phyloP scores from a whole-genome alignment of 2,113 vertebrate genomes.

The Saimiri boliviensis region DNA sequence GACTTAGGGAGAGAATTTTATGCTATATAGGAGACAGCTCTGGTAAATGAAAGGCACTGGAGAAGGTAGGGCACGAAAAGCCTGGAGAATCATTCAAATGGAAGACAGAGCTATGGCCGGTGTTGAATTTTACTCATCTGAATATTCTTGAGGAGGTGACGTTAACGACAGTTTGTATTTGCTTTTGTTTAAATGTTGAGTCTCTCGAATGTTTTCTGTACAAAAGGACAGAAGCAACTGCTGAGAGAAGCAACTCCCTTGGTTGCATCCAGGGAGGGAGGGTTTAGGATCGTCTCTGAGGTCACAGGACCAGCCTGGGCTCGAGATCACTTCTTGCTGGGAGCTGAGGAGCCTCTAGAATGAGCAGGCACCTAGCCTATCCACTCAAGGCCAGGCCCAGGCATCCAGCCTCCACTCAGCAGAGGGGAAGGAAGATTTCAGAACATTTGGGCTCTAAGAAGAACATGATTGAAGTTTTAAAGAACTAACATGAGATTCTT shows the following conservation, averaged over 20 bases:
- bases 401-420: not conserved
- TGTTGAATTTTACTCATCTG: not conserved
- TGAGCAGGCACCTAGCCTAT: not conserved
- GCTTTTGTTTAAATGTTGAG: not conserved
- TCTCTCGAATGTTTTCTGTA: not conserved
- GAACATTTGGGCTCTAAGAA: not conserved
- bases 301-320: not conserved
- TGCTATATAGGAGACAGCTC: not conserved
- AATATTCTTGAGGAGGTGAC: not conserved
- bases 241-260: not conserved
- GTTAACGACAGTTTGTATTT: not conserved
- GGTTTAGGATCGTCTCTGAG: not conserved
- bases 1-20: not conserved
- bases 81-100: not conserved
- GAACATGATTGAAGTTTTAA: not conserved
- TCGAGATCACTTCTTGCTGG: not conserved
- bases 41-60: not conserved
- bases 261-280: not conserved
- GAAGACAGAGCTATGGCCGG: not conserved
- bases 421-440: not conserved
- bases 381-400: not conserved
- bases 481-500: not conserved
- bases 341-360: not conserved
- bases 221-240: not conserved
- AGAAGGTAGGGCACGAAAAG: not conserved